Evolutionary conservation across 2,113 vertebrate species (phyloP).

Genomic region (Verasper variegatus): DNA sequence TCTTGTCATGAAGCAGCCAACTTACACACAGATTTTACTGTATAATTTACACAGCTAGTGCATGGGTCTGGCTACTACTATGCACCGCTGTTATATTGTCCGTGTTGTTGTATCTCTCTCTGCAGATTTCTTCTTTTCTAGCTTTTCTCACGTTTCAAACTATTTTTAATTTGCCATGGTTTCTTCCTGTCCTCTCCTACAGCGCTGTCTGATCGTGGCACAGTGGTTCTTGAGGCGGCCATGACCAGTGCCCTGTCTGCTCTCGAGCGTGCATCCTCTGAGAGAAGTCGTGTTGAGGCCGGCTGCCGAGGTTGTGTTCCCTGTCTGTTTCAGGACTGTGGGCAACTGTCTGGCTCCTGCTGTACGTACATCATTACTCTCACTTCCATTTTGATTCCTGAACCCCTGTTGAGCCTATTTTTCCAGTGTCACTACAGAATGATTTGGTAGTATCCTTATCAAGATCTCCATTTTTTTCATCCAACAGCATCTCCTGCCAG

Average conservation of each 20-base stretch:
- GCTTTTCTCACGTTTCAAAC: not conserved
- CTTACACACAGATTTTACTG: not conserved
- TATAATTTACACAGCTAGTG: not conserved
- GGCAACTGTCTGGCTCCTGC: slow-evolving; percentile 79
- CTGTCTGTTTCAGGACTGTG: slow-evolving; percentile 88
- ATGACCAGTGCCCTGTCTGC: slow-evolving; percentile 85
- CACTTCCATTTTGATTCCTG: not conserved
- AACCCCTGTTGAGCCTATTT: not conserved
- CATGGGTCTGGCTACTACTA: not conserved
- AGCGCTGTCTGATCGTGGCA: slow-evolving; percentile 89
- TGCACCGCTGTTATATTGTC: not conserved
- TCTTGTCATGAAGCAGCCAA: not conserved
- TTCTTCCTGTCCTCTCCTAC: slow-evolving; percentile 13
- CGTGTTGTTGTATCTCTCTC: not conserved
- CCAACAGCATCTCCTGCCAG: slow-evolving; percentile 64
- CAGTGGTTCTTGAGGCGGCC: slow-evolving; percentile 87
- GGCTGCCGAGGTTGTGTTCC: slow-evolving; percentile 83
- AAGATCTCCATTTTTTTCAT: not conserved
- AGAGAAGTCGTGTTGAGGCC: slow-evolving; percentile 76
- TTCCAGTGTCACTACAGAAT: not conserved
- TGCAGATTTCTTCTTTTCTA: not conserved
- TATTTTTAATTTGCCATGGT: not conserved
- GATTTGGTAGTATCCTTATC: not conserved
- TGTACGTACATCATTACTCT: slow-evolving; percentile 66
- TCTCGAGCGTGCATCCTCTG: slow-evolving; percentile 79